phyloP scores from a whole-genome alignment of 2,113 vertebrate genomes.

The Cyprinodon brontotheroides region DNA sequence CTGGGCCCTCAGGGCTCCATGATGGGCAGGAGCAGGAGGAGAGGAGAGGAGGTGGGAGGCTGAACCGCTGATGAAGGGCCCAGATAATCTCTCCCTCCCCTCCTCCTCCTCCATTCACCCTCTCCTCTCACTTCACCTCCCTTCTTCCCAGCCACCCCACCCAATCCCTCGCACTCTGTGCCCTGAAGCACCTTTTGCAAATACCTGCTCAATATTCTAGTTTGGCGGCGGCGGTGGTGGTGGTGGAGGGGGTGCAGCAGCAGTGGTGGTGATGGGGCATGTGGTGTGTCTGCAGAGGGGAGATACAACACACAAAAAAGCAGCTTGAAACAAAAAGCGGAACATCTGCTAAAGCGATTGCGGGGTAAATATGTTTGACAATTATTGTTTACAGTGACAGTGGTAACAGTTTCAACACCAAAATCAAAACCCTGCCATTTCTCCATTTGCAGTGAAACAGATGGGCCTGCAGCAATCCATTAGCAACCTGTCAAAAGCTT shows the following conservation, averaged over 20 bases:
- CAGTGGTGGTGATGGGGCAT: conserved; percentile 61
- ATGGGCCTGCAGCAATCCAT: conserved; percentile 87
- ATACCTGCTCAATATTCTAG: conserved; percentile 88
- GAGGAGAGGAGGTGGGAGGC: conserved; percentile 57
- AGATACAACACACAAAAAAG: conserved; percentile 83
- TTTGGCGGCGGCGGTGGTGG: conserved; percentile 13
- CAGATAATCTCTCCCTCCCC: conserved; percentile 82
- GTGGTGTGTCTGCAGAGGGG: conserved; percentile 78
- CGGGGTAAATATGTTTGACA: conserved; percentile 88
- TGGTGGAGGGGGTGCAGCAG: conserved; percentile 47
- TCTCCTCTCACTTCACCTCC: conserved; percentile 42
- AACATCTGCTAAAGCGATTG: conserved; percentile 89
- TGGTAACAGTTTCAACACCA: conserved; percentile 84
- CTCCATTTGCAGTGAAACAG: conserved; percentile 85
- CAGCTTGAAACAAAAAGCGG: conserved; percentile 82
- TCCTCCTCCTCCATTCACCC: conserved; percentile 35
- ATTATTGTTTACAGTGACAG: conserved; percentile 91
- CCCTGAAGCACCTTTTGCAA: conserved; percentile 85
- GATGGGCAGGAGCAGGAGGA: conserved; percentile 66
- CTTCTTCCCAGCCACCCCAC: conserved; percentile 55
- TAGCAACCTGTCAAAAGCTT: conserved; percentile 86
- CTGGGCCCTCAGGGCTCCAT: conserved; percentile 75
- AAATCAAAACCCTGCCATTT: conserved; percentile 82
- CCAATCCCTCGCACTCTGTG: conserved; percentile 75
- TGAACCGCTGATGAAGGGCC: conserved; percentile 81